Conservation (phyloP, 2,888 invertebrate genomes). For the Nemurella pictetii region DNA sequence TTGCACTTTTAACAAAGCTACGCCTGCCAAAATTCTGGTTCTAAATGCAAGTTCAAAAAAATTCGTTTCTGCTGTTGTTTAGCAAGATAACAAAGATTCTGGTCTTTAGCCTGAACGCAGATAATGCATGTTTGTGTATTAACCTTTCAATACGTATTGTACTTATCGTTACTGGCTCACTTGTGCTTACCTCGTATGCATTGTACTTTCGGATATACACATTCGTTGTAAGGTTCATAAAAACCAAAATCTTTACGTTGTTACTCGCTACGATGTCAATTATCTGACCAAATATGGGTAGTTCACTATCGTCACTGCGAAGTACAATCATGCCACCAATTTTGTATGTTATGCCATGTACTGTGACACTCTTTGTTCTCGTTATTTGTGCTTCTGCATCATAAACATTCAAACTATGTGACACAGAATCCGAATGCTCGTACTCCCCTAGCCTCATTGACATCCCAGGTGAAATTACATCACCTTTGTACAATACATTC, state of each 20-base stretch:
- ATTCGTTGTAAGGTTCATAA: background rate
- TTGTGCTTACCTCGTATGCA: background rate
- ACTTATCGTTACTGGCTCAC: background rate
- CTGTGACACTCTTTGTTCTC: background rate
- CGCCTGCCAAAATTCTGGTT: background rate
- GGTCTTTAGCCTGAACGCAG: background rate
- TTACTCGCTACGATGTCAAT: conserved; percentile 41
- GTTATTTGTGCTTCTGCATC: too few relatives aligned
- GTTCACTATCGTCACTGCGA: background rate
- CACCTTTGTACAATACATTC: conserved; percentile 37
- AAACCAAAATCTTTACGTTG: conserved; percentile 33
- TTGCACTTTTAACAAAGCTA: background rate
- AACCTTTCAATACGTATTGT: background rate
- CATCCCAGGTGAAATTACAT: conserved; percentile 24
- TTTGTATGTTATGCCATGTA: conserved; percentile 17
- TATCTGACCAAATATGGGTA: conserved; percentile 40
- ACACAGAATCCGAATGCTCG: background rate
- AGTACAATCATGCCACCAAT: background rate
- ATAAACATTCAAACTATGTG: too few relatives aligned
- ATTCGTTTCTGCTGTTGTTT: conserved; percentile 1
- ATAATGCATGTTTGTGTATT: conserved; percentile 26
- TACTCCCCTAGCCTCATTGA: conserved; percentile 14
- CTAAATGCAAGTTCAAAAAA: background rate
- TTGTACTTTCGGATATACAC: background rate
- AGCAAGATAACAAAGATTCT: background rate